Conservation (phyloP, 2,888 invertebrate genomes). For the Philereme transversata region DNA sequence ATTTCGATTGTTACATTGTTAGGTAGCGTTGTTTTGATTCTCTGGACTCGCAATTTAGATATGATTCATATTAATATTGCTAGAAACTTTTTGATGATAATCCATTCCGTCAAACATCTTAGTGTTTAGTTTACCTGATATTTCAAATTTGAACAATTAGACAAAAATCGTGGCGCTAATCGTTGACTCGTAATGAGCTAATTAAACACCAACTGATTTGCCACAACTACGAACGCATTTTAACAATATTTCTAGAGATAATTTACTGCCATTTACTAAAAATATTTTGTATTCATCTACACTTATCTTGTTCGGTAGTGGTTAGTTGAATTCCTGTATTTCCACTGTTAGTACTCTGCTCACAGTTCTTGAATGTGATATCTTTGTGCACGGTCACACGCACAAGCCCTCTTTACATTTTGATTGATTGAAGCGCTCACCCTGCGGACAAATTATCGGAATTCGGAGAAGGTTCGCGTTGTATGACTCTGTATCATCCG, state of each 20-base stretch:
- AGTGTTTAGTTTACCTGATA: not conserved
- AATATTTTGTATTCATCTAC: conserved; percentile 30
- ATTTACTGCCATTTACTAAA: conserved; percentile 36
- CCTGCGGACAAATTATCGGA: too few relatives aligned
- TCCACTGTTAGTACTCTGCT: conserved; percentile 28
- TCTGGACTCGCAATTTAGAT: conserved; percentile 26
- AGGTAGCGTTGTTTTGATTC: conserved; percentile 26
- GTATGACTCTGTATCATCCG: too few relatives aligned
- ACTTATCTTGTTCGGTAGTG: conserved; percentile 23
- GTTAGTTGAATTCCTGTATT: conserved; percentile 30
- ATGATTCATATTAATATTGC: conserved; percentile 4
- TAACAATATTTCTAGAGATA: conserved; percentile 25
- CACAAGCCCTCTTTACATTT: conserved; percentile 32
- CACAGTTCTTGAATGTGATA: conserved; percentile 40
- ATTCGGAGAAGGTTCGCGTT: too few relatives aligned
- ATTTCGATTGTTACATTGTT: conserved; percentile 34
- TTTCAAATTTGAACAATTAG: not conserved
- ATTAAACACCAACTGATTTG: conserved; percentile 7
- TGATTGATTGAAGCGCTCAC: conserved; percentile 10
- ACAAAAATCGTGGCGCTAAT: too few relatives aligned
- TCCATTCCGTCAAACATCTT: conserved; percentile 34
- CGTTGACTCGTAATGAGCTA: too few relatives aligned
- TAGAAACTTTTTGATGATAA: conserved; percentile 30
- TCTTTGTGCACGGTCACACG: conserved; percentile 13
- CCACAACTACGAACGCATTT: conserved; percentile 17